Percentiles rank a stretch among this genome's conserved stretches.
phyloP scores from a whole-genome alignment of 2,797 vertebrate species.

The Natrix natrix region DNA sequence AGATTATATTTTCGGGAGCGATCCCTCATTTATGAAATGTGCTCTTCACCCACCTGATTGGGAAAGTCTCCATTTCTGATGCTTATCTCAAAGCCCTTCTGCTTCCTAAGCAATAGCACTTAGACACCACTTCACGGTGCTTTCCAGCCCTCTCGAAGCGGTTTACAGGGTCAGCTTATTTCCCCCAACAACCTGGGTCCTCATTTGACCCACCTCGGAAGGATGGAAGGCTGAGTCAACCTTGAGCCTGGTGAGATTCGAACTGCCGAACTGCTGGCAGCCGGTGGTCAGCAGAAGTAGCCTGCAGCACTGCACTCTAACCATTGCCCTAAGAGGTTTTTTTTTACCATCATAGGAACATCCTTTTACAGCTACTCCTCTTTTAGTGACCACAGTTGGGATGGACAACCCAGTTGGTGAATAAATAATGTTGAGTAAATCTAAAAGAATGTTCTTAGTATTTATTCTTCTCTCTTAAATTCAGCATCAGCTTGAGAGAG shows the following conservation, averaged over 20 bases:
- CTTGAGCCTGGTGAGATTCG: too few relatives aligned
- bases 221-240: too few relatives aligned
- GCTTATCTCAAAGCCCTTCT: neutral
- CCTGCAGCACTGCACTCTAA: too few relatives aligned
- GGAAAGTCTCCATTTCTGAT: neutral
- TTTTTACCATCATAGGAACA: neutral
- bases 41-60: neutral
- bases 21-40: neutral
- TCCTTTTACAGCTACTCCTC: neutral
- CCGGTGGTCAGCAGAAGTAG: too few relatives aligned
- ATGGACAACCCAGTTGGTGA: neutral
- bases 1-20: neutral
- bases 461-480: neutral
- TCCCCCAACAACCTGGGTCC: too few relatives aligned
- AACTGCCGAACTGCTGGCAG: too few relatives aligned
- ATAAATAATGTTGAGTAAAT: neutral
- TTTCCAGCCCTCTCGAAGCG: too few relatives aligned
- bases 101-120: neutral
- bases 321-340: too few relatives aligned
- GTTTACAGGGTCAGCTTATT: too few relatives aligned
- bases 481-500: slow-evolving; percentile 89
- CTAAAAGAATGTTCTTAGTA: neutral
- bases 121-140: too few relatives aligned
- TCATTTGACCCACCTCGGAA: too few relatives aligned
- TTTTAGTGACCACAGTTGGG: neutral